Evolutionary conservation across 2,888 invertebrate genomes (phyloP), one percentile per base, ranked within the genome.

Genomic region (Plusia festucae): DNA sequence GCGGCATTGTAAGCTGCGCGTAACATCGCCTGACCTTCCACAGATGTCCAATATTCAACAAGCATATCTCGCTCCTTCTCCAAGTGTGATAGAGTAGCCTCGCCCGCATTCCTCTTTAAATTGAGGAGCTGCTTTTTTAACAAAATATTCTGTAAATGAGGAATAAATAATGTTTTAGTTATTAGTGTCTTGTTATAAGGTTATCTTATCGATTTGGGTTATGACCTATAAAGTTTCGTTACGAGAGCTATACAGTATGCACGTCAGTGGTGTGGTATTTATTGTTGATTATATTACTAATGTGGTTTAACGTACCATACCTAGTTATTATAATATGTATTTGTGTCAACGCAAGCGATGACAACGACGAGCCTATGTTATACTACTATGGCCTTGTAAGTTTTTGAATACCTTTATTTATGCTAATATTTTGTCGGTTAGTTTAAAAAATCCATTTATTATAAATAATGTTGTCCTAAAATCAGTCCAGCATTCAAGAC

Each of bases 41-140:
- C 85, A 2, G 97, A 97, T 70, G 96, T 96, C 98, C 98, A 98
- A 83, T 97, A 97, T 73, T 97, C 96, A 6, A 96, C 92, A 67
- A 98, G 94, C 32, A 97, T 90, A 80, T 96, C 96, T 64, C 96
- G 95, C 89, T 98, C 97, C 4, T 95, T 95, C 74, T 97, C 96
- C 82, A 97, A 92, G 55, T 96, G 95, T 27, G 95, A 91, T 77
- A 96, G 96, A 95, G 96, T 85, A 94, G 95, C 72, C 96, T 96
- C 79, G 96, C 91, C 82, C 96, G 93, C 88, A 95, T 96, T 73
- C 95, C 96, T 78, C 94, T 95, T 89, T 68, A 93, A 78, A 53
- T 84, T 85, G 54, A 95, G 84, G 64, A 95, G 82, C 68, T 90
- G 90, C 72, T 95, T 95, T 83, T 93, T 95, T 30, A 95, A 73